phyloP scores from a whole-genome alignment of 2,797 vertebrate genomes.

The Antrozous pallidus region DNA sequence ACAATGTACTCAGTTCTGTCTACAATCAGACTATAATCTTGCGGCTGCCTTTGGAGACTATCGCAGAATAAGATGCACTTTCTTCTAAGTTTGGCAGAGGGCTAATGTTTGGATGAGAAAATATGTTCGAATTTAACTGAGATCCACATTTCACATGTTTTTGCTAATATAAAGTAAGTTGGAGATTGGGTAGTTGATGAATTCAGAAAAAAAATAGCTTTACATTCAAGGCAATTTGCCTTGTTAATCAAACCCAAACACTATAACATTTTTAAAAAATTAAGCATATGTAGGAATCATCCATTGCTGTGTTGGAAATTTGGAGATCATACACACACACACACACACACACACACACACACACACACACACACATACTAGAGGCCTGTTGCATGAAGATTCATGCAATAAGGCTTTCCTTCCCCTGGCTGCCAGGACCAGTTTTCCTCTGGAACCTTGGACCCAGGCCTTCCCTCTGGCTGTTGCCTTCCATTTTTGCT shows the following conservation, averaged over 20 bases:
- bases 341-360: too few species aligned
- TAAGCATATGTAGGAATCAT: neutral
- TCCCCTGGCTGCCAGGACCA: too few species aligned
- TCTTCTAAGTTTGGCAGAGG: conserved; percentile 73
- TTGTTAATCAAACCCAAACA: neutral
- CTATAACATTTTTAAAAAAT: neutral
- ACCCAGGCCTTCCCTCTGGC: too few species aligned
- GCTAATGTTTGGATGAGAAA: conserved; percentile 68
- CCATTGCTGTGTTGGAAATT: neutral
- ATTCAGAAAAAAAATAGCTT: neutral
- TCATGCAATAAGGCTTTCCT: too few species aligned
- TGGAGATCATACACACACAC: too few species aligned
- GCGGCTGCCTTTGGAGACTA: conserved; percentile 76
- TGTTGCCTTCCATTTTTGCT: too few species aligned
- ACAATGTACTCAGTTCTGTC: conserved; percentile 79
- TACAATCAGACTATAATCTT: conserved; percentile 79
- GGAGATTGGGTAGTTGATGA: neutral
- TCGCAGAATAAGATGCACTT: conserved; percentile 70
- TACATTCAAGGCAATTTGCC: neutral
- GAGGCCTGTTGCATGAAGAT: too few species aligned
- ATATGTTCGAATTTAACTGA: conserved; percentile 64
- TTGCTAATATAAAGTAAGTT: neutral
- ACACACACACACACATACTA: too few species aligned
- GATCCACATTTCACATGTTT: conserved; percentile 16
- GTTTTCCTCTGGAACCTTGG: too few species aligned